Evolutionary conservation across 2,888 invertebrate genomes (phyloP), one percentile per base, ranked within the genome.

Genomic region (Dryocosmus kuriphilus): DNA sequence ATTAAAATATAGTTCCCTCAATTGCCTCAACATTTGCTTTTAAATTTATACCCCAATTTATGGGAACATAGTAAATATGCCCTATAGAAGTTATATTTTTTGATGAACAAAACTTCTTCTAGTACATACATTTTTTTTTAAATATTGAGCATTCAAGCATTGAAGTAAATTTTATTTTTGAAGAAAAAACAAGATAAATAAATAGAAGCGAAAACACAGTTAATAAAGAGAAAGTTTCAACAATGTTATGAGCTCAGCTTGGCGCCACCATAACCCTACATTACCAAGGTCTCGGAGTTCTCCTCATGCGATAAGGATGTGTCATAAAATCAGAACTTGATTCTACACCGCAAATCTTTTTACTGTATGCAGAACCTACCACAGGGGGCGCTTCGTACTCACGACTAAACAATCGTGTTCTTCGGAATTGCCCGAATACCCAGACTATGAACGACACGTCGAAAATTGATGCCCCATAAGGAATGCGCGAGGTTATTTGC

Each of bases 261-360:
- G 89, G 89, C 89, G 89, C 88, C 89, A 86, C 86, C 82, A 87
- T 88, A 88, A 89, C 88, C 87, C 85, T 87, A 86, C 86, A 89
- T 89, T 89, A 89, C 89, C 89, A 85, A 89, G 80, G 79, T 61
- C 77, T 84, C 83, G 84, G 84, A 83, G 81, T 80, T 83, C 84
- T 83, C 81, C 84, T 83, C 83, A 82, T 79, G 85, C 82, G 87
- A 85, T 84, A 83, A 85, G 81, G 82, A 86, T 82, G 81, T 82
- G 80, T 87, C 88, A 84, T 88, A 88, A 88, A 88, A 78, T 88
- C 83, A 81, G 75, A 87, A 87, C 82, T 88, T 88, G 87, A 46
- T 30, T 71, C 46, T 22, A 67, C 41, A 14, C 11, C 11, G 65
- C 51, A 32, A 51, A 71, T 51, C 51, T 51, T 71, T 71, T 51